These are phyloP conservation scores for Gorsachius goisagi DNA, from an alignment of 2,113 vertebrate genomes.

Conservation along the genomic window DNA sequence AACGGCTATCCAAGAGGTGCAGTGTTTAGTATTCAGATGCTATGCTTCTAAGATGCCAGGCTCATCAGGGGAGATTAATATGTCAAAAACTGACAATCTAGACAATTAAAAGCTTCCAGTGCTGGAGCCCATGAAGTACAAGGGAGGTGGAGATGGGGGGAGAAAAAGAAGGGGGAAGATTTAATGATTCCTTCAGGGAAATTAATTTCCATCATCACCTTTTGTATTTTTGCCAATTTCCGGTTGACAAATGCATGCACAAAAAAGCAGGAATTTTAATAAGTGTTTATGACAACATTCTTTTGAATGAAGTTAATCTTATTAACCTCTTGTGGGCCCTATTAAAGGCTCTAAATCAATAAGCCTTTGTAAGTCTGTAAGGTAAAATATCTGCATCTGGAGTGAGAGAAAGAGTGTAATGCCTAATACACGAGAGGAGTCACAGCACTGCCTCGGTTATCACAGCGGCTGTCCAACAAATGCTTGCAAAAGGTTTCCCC, in stretches of 20 bases:
- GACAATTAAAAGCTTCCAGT: conserved; percentile 5
- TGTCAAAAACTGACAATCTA: conserved; percentile 18
- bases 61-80: not conserved
- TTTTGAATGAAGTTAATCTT: not conserved
- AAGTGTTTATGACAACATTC: not conserved
- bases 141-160: not conserved
- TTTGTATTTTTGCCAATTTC: conserved; percentile 26
- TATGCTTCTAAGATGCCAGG: not conserved
- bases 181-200: conserved; percentile 1
- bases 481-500: not conserved
- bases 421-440: not conserved
- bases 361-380: not conserved
- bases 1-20: not conserved
- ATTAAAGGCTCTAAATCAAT: not conserved
- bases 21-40: not conserved
- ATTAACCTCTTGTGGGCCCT: not conserved
- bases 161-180: not conserved
- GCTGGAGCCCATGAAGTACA: not conserved
- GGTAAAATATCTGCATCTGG: not conserved
- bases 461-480: not conserved
- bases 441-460: not conserved
- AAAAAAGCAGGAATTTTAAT: not conserved
- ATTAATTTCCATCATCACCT: not conserved
- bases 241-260: not conserved
- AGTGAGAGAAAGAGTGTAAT: not conserved